A percentile compares a stretch with the other conserved stretches of the same genome.
phyloP scores from a whole-genome alignment of 2,888 invertebrate species.

The Digitonthophagus gazella region DNA sequence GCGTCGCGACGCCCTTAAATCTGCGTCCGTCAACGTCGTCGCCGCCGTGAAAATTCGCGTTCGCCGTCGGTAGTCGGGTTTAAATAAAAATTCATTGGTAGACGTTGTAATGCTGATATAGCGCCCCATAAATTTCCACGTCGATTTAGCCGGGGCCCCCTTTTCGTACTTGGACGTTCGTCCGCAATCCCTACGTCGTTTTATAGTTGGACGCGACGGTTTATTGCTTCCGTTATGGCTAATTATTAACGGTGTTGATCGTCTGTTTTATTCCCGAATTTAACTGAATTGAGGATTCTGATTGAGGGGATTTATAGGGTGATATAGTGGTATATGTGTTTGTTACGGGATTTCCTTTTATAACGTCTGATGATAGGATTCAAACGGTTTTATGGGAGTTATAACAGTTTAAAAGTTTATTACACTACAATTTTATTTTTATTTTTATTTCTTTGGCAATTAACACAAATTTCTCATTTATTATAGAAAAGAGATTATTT shows the following conservation, averaged over 20 bases:
- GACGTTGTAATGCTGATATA: slow-evolving; percentile 15
- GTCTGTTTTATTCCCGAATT: background rate
- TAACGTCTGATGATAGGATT: background rate
- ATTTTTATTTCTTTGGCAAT: too few species aligned
- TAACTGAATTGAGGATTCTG: background rate
- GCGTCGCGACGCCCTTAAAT: background rate
- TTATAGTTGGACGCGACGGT: background rate
- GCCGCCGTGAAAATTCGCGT: background rate
- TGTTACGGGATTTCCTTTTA: background rate
- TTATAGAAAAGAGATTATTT: too few species aligned
- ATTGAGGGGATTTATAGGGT: background rate
- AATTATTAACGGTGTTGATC: background rate
- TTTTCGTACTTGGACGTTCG: background rate
- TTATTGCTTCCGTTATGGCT: background rate
- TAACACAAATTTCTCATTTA: too few species aligned
- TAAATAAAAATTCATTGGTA: slow-evolving; percentile 17
- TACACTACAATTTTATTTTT: too few species aligned
- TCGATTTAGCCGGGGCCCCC: background rate
- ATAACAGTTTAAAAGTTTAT: background rate
- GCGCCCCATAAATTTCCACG: slow-evolving; percentile 10
- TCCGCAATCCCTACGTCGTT: background rate
- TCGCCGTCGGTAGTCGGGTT: too few species aligned
- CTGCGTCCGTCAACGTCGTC: background rate
- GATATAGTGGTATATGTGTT: background rate
- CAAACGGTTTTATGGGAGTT: background rate